phyloP scores from a whole-genome alignment of 2,888 invertebrate genomes.

The Cerastis rubricosa region DNA sequence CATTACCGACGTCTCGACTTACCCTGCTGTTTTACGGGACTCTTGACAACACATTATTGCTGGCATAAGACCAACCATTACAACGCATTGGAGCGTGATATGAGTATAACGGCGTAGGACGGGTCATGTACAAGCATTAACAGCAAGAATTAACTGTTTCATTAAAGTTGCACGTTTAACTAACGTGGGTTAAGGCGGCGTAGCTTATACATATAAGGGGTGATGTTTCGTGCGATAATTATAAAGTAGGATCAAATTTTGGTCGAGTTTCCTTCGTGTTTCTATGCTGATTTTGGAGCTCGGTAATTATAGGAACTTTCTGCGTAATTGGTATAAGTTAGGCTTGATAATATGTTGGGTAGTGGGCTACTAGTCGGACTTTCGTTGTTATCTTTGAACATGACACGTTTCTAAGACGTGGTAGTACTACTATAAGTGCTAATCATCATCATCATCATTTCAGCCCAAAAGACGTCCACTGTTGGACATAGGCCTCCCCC shows the following conservation, averaged over 20 bases:
- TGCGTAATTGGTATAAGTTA: constrained; percentile 37
- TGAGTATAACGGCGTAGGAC: constrained; percentile 55
- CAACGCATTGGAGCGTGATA: constrained; percentile 51
- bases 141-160: constrained; percentile 73
- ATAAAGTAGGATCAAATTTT: constrained; percentile 59
- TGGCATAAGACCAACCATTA: constrained; percentile 51
- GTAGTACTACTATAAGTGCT: not conserved
- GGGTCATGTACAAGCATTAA: constrained; percentile 63
- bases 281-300: constrained; percentile 43
- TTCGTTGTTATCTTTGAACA: not conserved
- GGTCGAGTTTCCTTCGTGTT: constrained; percentile 39
- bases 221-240: constrained; percentile 55
- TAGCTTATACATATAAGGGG: constrained; percentile 36
- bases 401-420: not conserved
- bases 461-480: too few relatives aligned
- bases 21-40: constrained; percentile 49
- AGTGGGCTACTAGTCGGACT: too few relatives aligned
- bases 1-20: constrained; percentile 34
- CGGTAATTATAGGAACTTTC: constrained; percentile 47
- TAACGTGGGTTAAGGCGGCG: constrained; percentile 51
- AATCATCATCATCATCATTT: too few relatives aligned
- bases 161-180: constrained; percentile 73
- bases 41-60: constrained; percentile 62
- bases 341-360: constrained; percentile 22
- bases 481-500: too few relatives aligned